Evolutionary conservation across 1,140 invertebrate genomes (phyloP), one percentile per base, ranked within the genome.

Genomic region (Bombyx mandarina): DNA sequence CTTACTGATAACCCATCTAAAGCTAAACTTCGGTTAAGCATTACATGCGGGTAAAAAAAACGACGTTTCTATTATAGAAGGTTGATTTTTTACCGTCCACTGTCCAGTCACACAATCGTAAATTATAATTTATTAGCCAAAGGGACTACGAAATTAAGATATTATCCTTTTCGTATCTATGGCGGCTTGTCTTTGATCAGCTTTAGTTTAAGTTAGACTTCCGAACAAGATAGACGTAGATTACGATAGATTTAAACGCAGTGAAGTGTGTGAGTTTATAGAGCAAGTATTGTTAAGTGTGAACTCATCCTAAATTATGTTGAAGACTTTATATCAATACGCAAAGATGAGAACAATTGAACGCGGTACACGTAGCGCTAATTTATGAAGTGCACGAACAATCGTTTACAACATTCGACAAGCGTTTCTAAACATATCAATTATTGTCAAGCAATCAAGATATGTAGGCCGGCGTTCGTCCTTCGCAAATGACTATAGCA

Each of bases 121-220:
- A 85, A 85, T 85, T 87, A 85, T 87, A 85, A 85, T 85, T 85
- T 84, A 82, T 73, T 73, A 72, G 68, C 70, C 69, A 60, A 64
- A 71, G 81, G 75, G 71, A 74, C 65, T 73, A 67, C 65, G 61
- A 75, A 86, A 87, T 87, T 83, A 82, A 87, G 84, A 83, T 84
- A 35, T 35, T 35, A 87, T 87, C 80, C 63, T 63, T 67, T 67
- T 57, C 61, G 60, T 70, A 73, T 76, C 72, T 70, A 72, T 52
- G 75, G 76, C 80, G 79, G 82, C 64, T 57, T 71, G 71, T 85
- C 85, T 71, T 63, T 70, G 66, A 70, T 48, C 72, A 69, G 73
- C 74, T 71, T 77, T 75, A 86, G 83, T 86, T 59, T 65, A 52
- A 53, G 63, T 63, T 61, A 52, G 67, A 66, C 64, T 68, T 73